Conservation (phyloP, 2,113 vertebrate genomes). For the Chinchilla lanigera region DNA sequence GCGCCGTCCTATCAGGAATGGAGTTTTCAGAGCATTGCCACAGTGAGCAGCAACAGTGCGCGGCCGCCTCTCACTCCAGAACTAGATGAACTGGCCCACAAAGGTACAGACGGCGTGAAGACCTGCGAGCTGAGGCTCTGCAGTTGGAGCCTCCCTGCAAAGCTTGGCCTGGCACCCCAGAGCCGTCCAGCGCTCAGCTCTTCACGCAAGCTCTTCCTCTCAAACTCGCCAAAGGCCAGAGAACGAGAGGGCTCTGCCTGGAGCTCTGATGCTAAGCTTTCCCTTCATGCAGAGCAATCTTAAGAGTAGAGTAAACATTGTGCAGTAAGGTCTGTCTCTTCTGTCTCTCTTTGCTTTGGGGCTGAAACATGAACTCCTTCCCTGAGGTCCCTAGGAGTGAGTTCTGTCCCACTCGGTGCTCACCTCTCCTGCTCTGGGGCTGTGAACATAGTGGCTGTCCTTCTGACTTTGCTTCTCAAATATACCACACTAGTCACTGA, state of each 20-base stretch:
- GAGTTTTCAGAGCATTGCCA: not conserved
- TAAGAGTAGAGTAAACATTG: not conserved
- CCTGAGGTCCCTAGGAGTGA: not conserved
- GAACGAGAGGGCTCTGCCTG: not conserved
- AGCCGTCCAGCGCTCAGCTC: not conserved
- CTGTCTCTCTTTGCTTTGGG: not conserved
- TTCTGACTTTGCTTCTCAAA: not conserved
- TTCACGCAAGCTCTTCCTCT: not conserved
- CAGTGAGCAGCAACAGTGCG: not conserved
- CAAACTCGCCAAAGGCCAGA: not conserved
- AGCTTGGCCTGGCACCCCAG: not conserved
- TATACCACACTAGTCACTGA: not conserved
- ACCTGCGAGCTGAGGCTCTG: not conserved
- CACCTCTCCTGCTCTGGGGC: not conserved
- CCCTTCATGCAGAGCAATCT: not conserved
- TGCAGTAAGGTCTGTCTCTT: not conserved
- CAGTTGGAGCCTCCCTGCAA: too few species aligned
- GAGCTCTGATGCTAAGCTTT: not conserved
- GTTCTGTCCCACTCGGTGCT: not conserved
- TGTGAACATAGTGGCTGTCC: not conserved
- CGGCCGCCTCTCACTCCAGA: not conserved
- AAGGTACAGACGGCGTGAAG: fast-evolving
- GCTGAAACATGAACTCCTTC: not conserved
- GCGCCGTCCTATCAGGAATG: not conserved
- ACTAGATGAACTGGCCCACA: not conserved